These are phyloP conservation scores for Manis javanica DNA, from an alignment of 2,797 vertebrate species.

Conservation along the genomic window DNA sequence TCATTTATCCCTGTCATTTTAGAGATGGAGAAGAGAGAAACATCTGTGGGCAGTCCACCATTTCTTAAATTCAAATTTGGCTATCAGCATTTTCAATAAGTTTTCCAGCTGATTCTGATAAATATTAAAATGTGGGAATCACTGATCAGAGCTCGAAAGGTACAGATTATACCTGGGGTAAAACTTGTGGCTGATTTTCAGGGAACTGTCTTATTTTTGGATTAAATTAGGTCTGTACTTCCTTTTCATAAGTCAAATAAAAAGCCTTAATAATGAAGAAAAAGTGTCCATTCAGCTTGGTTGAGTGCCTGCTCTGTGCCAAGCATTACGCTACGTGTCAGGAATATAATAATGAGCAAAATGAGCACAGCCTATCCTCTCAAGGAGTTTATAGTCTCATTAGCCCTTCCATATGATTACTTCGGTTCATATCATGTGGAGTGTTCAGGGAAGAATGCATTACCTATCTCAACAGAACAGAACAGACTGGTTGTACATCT, in stretches of 20 bases:
- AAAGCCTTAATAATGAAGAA: background rate
- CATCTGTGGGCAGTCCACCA: background rate
- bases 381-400: slow-evolving; percentile 6
- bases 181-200: slow-evolving; percentile 41
- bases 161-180: background rate
- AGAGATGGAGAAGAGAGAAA: background rate
- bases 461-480: background rate
- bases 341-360: background rate
- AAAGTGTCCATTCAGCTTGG: background rate
- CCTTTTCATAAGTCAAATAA: slow-evolving; percentile 40
- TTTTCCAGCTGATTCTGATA: background rate
- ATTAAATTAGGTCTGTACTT: background rate
- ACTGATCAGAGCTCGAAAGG: background rate
- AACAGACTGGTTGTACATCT: background rate
- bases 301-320: background rate
- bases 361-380: background rate
- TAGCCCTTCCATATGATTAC: background rate
- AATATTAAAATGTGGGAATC: background rate
- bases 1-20: slow-evolving; percentile 37
- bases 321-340: background rate
- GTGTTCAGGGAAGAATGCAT: background rate
- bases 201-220: background rate
- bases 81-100: slow-evolving; percentile 9
- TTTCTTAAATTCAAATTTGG: background rate
- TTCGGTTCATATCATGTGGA: background rate